phyloP scores from a whole-genome alignment of 1,140 invertebrate genomes.

The Formica exsecta region DNA sequence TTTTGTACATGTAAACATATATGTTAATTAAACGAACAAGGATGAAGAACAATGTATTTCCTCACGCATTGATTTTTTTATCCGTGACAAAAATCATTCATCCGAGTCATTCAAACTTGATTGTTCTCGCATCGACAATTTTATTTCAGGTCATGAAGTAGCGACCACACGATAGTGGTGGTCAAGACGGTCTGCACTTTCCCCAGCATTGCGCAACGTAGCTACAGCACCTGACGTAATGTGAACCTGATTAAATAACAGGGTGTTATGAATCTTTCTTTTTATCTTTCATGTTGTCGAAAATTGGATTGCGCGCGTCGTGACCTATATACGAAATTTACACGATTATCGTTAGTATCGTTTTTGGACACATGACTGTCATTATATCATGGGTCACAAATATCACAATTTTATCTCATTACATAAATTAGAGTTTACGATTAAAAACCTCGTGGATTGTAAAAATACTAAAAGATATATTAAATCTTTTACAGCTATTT shows the following conservation, averaged over 20 bases:
- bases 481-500: not conserved
- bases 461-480: not conserved
- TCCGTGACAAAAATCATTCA: not conserved
- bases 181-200: constrained; percentile 79
- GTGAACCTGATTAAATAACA: constrained; percentile 79
- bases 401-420: not conserved
- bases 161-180: constrained; percentile 74
- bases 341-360: not conserved
- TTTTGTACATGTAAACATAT: not conserved
- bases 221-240: constrained; percentile 79
- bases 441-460: not conserved
- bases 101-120: not conserved
- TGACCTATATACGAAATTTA: not conserved
- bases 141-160: constrained; percentile 78
- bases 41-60: not conserved
- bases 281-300: constrained; percentile 28
- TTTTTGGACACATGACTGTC: not conserved
- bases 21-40: not conserved
- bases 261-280: constrained; percentile 68
- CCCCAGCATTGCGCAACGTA: constrained; percentile 80
- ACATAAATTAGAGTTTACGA: not conserved
- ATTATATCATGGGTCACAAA: not conserved
- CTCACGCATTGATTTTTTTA: not conserved
- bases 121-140: constrained; percentile 63
- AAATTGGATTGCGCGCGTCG: constrained; percentile 19